Percentiles rank a stretch among this genome's conserved stretches.
These are phyloP conservation scores for Antechinus stuartii DNA, from an alignment of 2,113 vertebrate genomes.

Conservation along the genomic window DNA sequence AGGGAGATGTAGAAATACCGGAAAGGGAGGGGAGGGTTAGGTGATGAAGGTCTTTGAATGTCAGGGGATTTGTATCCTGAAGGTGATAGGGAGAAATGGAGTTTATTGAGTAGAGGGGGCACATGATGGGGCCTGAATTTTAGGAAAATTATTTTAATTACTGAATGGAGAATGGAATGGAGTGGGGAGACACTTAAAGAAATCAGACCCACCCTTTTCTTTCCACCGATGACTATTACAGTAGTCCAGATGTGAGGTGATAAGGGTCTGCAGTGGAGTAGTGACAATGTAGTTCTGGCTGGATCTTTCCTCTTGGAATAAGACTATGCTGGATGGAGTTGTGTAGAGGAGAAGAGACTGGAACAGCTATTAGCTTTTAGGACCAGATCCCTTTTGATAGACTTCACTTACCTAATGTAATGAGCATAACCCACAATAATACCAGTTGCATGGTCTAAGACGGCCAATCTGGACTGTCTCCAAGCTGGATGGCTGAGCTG, in stretches of 20 bases:
- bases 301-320: not conserved
- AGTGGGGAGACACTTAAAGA: not conserved
- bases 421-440: not conserved
- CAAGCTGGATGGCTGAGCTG: not conserved
- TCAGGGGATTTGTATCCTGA: not conserved
- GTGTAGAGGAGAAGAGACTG: not conserved
- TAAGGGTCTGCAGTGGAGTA: too few relatives aligned
- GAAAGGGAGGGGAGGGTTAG: not conserved
- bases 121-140: not conserved
- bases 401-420: not conserved
- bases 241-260: not conserved
- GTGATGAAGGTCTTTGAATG: not conserved
- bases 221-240: not conserved
- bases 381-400: not conserved
- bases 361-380: not conserved
- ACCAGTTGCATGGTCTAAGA: not conserved
- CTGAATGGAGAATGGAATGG: not conserved
- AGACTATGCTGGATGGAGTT: not conserved
- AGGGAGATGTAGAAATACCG: not conserved
- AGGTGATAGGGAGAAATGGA: not conserved
- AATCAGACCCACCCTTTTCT: not conserved
- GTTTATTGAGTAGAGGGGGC: not conserved
- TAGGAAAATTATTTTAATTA: not conserved
- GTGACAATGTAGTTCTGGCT: not conserved
- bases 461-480: not conserved